Evolutionary conservation across 2,113 vertebrate species (phyloP).

Genomic region (Salvelinus alpinus): DNA sequence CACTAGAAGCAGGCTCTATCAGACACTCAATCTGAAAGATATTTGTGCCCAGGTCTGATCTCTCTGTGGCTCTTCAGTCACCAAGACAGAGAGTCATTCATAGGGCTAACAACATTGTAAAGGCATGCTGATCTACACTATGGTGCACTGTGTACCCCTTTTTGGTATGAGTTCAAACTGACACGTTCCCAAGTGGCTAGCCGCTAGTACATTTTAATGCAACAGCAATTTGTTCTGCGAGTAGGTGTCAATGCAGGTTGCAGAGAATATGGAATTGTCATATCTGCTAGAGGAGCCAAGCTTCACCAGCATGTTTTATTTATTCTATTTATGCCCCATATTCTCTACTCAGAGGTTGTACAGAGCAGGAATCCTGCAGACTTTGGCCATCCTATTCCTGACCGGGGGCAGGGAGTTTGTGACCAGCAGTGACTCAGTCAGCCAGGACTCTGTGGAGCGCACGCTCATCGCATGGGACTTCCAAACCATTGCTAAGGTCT

Average conservation of each 20-base stretch:
- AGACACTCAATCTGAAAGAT: too few species aligned
- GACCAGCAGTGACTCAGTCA: conserved; percentile 91
- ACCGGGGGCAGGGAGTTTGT: conserved; percentile 84
- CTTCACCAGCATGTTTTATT: too few species aligned
- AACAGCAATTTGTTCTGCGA: conserved; percentile 36
- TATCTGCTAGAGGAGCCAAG: neutral
- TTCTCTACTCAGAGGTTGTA: conserved; percentile 73
- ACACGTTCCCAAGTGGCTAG: too few species aligned
- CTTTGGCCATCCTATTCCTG: conserved; percentile 90
- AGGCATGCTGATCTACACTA: too few species aligned
- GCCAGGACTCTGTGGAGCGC: conserved; percentile 93
- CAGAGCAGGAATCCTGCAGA: conserved; percentile 90
- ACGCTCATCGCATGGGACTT: conserved; percentile 96
- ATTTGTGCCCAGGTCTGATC: too few species aligned
- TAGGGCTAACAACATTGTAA: too few species aligned
- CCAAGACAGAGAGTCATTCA: too few species aligned
- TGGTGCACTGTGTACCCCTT: too few species aligned
- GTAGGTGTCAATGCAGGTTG: conserved; percentile 32
- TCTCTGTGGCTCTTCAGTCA: too few species aligned
- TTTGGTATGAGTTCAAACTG: too few species aligned
- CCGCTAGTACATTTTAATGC: conserved; percentile 26
- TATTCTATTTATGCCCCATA: neutral
- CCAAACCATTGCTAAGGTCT: conserved; percentile 88
- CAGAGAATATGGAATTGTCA: conserved; percentile 7
- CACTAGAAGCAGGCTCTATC: too few species aligned